Conservation (phyloP, 2,113 vertebrate species). For the Cololabis saira region DNA sequence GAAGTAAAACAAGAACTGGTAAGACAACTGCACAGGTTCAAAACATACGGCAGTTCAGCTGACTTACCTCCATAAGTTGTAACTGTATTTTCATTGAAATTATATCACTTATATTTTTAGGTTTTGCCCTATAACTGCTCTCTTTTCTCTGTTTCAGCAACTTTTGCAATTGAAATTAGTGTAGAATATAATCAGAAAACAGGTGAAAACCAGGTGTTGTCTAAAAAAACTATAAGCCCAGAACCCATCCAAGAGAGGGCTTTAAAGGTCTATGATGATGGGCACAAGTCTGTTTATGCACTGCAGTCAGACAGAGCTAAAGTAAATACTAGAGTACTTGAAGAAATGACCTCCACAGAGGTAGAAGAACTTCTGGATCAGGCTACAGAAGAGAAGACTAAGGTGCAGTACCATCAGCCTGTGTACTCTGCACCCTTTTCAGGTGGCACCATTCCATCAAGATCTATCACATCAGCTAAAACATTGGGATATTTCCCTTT, state of each 20-base stretch:
- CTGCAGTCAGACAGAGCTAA: conserved; percentile 71
- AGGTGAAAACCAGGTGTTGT: conserved; percentile 91
- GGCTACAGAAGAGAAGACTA: conserved; percentile 85
- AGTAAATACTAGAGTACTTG: conserved; percentile 62
- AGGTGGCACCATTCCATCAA: conserved; percentile 64
- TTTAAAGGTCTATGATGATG: conserved; percentile 93
- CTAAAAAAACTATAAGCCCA: conserved; percentile 87
- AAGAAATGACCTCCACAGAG: conserved; percentile 85
- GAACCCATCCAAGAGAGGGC: conserved; percentile 84
- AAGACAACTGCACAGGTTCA: conserved; percentile 29
- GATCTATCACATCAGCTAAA: conserved; percentile 62
- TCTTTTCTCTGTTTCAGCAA: conserved; percentile 78
- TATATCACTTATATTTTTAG: too few species aligned
- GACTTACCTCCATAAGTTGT: too few species aligned
- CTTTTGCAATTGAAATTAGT: conserved; percentile 95
- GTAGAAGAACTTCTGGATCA: conserved; percentile 91
- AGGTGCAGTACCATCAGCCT: conserved; percentile 90
- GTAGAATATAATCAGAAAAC: conserved; percentile 92
- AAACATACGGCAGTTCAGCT: too few species aligned
- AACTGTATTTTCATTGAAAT: too few species aligned
- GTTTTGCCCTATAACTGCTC: not conserved
- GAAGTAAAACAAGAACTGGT: conserved; percentile 87
- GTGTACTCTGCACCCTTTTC: conserved; percentile 89
- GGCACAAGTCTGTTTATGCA: conserved; percentile 89
- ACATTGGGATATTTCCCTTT: not conserved